Conservation (phyloP, 2,888 invertebrate species). For the Epinotia bilunana region DNA sequence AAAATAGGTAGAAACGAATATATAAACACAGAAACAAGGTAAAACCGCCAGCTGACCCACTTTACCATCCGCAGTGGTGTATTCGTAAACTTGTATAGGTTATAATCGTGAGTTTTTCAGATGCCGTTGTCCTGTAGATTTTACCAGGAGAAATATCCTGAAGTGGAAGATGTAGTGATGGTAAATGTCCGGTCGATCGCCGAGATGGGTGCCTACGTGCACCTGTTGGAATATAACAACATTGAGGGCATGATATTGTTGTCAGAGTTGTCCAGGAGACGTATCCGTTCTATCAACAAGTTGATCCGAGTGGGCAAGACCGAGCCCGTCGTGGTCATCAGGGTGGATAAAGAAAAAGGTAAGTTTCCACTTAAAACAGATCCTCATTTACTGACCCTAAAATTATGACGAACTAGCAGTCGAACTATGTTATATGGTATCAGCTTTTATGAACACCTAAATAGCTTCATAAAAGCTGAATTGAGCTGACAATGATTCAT, state of each 20-base stretch:
- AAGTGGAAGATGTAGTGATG: slow-evolving; percentile 99
- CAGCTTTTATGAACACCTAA: not conserved
- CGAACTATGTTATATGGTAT: not conserved
- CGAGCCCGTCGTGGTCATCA: slow-evolving; percentile 99
- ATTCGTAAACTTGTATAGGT: slow-evolving; percentile 58
- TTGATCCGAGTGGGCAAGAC: slow-evolving; percentile 99
- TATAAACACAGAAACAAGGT: slow-evolving; percentile 62
- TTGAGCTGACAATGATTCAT: not conserved
- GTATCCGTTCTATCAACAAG: slow-evolving; percentile 99
- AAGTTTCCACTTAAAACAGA: slow-evolving; percentile 37
- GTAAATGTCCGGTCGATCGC: slow-evolving; percentile 99
- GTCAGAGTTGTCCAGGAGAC: slow-evolving; percentile 98
- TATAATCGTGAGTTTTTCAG: slow-evolving; percentile 68
- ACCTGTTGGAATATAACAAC: slow-evolving; percentile 98
- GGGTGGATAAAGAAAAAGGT: slow-evolving; percentile 99
- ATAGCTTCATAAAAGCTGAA: not conserved
- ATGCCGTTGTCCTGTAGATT: slow-evolving; percentile 98
- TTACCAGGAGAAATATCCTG: slow-evolving; percentile 98
- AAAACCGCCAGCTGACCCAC: slow-evolving; percentile 34
- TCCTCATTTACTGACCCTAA: not conserved
- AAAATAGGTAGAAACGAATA: slow-evolving; percentile 52
- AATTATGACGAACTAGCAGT: not conserved
- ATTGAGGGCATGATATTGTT: slow-evolving; percentile 99
- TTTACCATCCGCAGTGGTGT: not conserved
- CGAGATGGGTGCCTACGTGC: slow-evolving; percentile 99